Evolutionary conservation across 30 jellyfish, hydroid and myxozoan species (phyloP).

Genomic region (Turritopsis rubra): DNA sequence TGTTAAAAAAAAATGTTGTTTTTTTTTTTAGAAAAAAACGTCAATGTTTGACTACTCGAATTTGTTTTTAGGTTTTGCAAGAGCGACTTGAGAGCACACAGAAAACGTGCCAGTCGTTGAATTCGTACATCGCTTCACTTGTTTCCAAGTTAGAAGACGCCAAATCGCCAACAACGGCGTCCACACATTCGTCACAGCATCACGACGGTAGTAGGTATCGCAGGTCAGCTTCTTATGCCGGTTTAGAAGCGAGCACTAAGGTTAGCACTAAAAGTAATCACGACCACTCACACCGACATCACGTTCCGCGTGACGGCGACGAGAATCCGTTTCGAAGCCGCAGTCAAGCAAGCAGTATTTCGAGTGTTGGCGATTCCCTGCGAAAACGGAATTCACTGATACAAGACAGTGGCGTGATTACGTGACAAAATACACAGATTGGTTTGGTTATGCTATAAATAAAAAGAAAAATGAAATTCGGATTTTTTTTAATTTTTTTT

Average conservation of each 20-base stretch:
- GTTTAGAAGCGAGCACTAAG: not conserved
- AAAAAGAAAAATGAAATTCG: not conserved
- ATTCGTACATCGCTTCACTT: conserved; percentile 51
- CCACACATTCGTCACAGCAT: not conserved
- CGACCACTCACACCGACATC: conserved; percentile 8
- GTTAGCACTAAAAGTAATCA: not conserved
- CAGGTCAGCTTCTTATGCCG: conserved; percentile 21
- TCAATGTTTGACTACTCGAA: too few species aligned
- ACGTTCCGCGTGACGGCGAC: not conserved
- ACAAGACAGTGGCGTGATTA: not conserved
- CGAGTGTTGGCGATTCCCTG: conserved; percentile 1
- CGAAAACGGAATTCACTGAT: not conserved
- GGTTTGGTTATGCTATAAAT: not conserved
- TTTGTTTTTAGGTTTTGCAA: conserved; percentile 41
- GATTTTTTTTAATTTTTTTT: not conserved
- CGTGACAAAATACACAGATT: not conserved
- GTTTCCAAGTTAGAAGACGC: conserved; percentile 46
- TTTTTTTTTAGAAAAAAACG: too few species aligned
- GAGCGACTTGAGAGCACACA: conserved; percentile 54
- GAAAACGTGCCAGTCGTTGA: conserved; percentile 61
- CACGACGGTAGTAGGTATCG: not conserved
- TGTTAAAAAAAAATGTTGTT: too few species aligned
- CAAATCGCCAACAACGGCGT: conserved; percentile 2
- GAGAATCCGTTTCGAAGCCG: conserved; percentile 19
- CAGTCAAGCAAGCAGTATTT: conserved; percentile 13